Evolutionary conservation across 2,113 vertebrate species (phyloP), one percentile per base, ranked within the genome.

Genomic region (Falco punctatus): DNA sequence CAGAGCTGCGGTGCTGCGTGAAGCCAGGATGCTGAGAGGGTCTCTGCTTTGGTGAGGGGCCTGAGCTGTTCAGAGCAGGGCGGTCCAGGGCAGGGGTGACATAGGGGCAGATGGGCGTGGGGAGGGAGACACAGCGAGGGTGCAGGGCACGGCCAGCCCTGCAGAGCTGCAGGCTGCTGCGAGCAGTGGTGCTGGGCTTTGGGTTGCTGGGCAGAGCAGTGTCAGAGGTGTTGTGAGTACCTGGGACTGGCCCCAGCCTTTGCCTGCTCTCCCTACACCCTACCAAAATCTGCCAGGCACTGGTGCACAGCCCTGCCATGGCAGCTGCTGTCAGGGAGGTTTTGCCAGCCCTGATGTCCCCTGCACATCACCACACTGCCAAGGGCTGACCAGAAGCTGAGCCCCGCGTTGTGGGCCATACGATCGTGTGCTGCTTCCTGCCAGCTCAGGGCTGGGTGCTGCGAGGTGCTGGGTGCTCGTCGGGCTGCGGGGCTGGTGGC

Each of bases 191-290:
- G 44, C 83, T 12, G 42, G 51, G 26, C 44, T 54, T 78, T 0
- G 3, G 15, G 35, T 57, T 3, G 3, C 10, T 6, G n/a, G 20
- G 40, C 62, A 83, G 40, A 44, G 46, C 2, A 1, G 18, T 13
- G 17, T 2, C 5, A 13, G 15, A 32, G 24, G n/a, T 0, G 0
- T 5, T 0, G 0, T 3, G 55, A 49, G 40, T 19, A 4, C 32
- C 46, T 14, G 55, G 27, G 17, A 6, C 32, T 17, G 55, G 38
- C 35, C 83, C 44, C 64, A 10, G n/a, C 48, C 67, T 32, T 65
- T 26, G 17, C 42, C 69, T 59, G 52, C 40, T 21, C 15, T 28
- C 20, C 11, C 22, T 30, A 11, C 19, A 13, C 40, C 15, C 52
- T 51, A 57, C 65, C 71, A 33, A 62, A 66, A 38, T 17, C 48